Conservation (phyloP, 2,888 invertebrate genomes). For the Campoplex nolae region DNA sequence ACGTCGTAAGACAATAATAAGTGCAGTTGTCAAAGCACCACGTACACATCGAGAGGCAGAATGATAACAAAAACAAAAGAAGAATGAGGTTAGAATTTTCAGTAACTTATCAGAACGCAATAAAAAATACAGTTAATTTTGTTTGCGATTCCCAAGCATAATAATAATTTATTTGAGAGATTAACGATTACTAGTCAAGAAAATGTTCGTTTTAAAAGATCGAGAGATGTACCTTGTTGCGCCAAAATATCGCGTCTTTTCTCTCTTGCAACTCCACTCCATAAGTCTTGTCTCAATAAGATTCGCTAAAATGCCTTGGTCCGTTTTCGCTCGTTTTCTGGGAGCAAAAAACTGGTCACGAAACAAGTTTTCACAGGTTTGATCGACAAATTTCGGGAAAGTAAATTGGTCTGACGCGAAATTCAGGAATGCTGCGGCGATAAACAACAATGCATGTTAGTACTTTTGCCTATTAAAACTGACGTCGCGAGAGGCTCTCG, state of each 20-base stretch:
- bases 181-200: background rate
- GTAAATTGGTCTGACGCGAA: background rate
- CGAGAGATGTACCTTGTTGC: background rate
- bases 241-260: constrained; percentile 51
- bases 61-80: background rate
- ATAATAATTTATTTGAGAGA: background rate
- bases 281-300: constrained; percentile 29
- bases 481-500: background rate
- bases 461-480: background rate
- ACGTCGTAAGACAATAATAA: background rate
- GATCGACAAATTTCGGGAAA: background rate
- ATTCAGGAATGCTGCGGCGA: background rate
- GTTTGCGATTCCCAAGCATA: background rate
- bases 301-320: constrained; percentile 11
- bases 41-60: background rate
- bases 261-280: constrained; percentile 36
- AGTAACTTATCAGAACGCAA: background rate
- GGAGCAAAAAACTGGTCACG: background rate
- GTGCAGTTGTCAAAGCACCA: background rate
- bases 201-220: background rate
- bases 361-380: background rate
- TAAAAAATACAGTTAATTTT: background rate
- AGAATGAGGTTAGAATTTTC: background rate
- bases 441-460: background rate
- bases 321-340: background rate